phyloP scores from a whole-genome alignment of 2,888 invertebrate species.

The Drosophila infuscata region DNA sequence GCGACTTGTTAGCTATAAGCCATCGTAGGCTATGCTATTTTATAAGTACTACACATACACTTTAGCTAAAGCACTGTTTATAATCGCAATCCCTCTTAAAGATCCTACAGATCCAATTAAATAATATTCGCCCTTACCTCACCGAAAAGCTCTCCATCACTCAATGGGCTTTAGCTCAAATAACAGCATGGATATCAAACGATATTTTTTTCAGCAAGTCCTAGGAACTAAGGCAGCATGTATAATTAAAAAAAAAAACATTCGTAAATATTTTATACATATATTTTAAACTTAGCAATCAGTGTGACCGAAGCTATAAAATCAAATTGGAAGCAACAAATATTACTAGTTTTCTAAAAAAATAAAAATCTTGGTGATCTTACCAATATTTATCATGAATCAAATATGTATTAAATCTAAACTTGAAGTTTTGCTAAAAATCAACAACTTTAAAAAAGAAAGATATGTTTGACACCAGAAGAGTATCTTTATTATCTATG shows the following conservation, averaged over 20 bases:
- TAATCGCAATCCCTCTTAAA: neutral
- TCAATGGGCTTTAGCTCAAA: neutral
- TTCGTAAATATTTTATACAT: conserved; percentile 15
- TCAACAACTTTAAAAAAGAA: neutral
- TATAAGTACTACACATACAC: neutral
- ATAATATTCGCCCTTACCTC: neutral
- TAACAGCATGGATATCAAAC: conserved; percentile 31
- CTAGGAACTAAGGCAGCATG: conserved; percentile 49
- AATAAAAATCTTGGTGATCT: neutral
- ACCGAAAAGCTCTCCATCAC: neutral
- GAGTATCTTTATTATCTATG: neutral
- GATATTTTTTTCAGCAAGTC: conserved; percentile 51
- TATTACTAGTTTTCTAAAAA: neutral
- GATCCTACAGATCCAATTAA: conserved; percentile 1
- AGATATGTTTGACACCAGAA: neutral
- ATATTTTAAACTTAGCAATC: conserved; percentile 10
- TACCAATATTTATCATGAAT: neutral
- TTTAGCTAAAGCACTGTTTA: neutral
- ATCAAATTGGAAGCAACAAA: neutral
- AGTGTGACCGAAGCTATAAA: conserved; percentile 49
- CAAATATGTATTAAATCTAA: neutral
- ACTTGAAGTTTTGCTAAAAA: neutral
- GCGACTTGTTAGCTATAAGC: neutral
- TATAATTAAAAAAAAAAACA: conserved; percentile 13
- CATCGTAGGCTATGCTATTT: neutral